Evolutionary conservation across 2,888 invertebrate genomes (phyloP), one percentile per base, ranked within the genome.

Genomic region (Ophion obscuratus): DNA sequence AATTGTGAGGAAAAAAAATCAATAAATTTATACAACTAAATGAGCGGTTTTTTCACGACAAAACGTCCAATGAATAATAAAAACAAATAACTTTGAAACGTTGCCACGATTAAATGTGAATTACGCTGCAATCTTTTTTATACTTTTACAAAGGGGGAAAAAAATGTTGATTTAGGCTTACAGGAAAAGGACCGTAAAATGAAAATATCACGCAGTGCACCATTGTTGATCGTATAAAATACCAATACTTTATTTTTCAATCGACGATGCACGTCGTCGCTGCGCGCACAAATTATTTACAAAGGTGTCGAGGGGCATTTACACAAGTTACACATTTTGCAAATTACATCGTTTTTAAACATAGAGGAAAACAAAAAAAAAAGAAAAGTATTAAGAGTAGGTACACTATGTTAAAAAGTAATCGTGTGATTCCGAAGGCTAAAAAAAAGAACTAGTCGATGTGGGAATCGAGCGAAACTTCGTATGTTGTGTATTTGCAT

Each of bases 201-300:
- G n/a, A 40, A 11, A 74, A 70, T 59, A 4, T 9, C 5, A 76
- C 64, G 74, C 20, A 62, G 31, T 64, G 61, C 44, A 78, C 14
- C 11, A 40, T 83, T 68, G 71, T 83, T 61, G 76, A 86, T 92
- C 92, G 90, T 92, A 92, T 92, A 92, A 93, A 93, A 93, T 92
- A 93, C 90, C 89, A 93, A 92, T 93, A 93, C 92, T 93, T 93
- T 93, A 93, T 93, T 93, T 70, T 90, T 90, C 89, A 91, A 91
- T 91, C 91, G 92, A 89, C 88, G 89, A 88, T 91, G 90, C 91
- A 89, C 85, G 81, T 87, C 47, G 57, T 27, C 84, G 85, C 84
- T 89, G 89, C 53, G 53, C 53, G 53, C 92, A 88, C 88, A 87
- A 86, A 81, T 88, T 92, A 92, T 92, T 87, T 92, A 92, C 92